Evolutionary conservation across 35 echinoderm and acorn worm genomes (phyloP).

Genomic region (Apostichopus parvimensis): DNA sequence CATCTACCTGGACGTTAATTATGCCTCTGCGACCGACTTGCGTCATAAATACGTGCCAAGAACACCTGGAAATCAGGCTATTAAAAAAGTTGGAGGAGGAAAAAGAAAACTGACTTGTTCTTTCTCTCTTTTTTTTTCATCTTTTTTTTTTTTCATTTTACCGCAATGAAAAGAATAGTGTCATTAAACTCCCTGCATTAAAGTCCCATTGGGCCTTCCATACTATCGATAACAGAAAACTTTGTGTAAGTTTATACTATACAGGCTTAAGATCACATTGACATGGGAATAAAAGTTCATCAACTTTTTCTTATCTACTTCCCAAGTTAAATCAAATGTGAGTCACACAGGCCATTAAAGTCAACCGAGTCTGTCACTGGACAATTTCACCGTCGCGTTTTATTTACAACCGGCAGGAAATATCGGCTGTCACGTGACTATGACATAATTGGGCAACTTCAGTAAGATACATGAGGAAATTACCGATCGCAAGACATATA

Average conservation of each 20-base stretch:
- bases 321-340: neutral
- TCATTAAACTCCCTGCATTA: neutral
- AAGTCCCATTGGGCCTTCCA: conserved; percentile 15
- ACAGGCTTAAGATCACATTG: neutral
- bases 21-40: neutral
- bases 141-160: no score
- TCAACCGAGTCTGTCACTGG: neutral
- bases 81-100: neutral
- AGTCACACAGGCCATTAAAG: neutral
- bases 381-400: conserved; percentile 5
- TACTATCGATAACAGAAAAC: neutral
- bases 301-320: neutral
- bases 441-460: neutral
- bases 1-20: neutral
- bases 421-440: neutral
- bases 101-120: neutral
- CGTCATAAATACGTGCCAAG: neutral
- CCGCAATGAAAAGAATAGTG: no score
- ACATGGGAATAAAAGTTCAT: conserved; percentile 6
- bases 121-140: neutral
- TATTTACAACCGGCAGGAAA: conserved; percentile 8
- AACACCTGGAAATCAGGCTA: conserved; percentile 1
- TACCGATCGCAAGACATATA: neutral
- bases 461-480: neutral
- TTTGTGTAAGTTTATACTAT: neutral